Conservation (phyloP, 2,113 vertebrate genomes). For the Proterorhinus semilunaris region DNA sequence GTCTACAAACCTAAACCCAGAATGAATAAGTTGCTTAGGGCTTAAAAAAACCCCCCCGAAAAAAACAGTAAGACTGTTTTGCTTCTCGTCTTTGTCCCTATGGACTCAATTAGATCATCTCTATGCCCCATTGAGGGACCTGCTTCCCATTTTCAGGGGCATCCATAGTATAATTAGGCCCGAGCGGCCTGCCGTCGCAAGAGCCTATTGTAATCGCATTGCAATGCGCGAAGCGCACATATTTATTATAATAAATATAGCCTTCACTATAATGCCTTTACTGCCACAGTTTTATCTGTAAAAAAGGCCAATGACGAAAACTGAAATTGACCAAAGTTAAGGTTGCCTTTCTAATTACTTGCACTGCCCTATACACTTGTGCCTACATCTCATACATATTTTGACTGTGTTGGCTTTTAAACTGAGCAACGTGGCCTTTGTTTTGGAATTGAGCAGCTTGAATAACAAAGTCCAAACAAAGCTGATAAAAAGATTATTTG, state of each 20-base stretch:
- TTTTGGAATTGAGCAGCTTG: not conserved
- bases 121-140: conserved; percentile 33
- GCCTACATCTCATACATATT: too few species aligned
- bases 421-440: not conserved
- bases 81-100: conserved; percentile 43
- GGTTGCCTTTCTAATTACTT: too few species aligned
- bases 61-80: conserved; percentile 42
- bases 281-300: not conserved
- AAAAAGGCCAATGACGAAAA: conserved; percentile 10
- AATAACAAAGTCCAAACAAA: not conserved
- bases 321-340: too few species aligned
- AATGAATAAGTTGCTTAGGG: conserved; percentile 8
- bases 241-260: too few species aligned
- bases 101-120: conserved; percentile 61
- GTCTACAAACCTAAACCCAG: not conserved
- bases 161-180: not conserved
- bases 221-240: too few species aligned
- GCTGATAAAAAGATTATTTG: not conserved
- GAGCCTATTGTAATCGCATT: too few species aligned
- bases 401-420: not conserved
- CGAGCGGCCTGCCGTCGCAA: too few species aligned
- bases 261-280: too few species aligned
- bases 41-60: too few species aligned
- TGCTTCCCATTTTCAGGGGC: conserved; percentile 20
- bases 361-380: too few species aligned